Base-by-base conservation (phyloP, 2,113 vertebrate species). In the Psittacara wagleri region DNA sequence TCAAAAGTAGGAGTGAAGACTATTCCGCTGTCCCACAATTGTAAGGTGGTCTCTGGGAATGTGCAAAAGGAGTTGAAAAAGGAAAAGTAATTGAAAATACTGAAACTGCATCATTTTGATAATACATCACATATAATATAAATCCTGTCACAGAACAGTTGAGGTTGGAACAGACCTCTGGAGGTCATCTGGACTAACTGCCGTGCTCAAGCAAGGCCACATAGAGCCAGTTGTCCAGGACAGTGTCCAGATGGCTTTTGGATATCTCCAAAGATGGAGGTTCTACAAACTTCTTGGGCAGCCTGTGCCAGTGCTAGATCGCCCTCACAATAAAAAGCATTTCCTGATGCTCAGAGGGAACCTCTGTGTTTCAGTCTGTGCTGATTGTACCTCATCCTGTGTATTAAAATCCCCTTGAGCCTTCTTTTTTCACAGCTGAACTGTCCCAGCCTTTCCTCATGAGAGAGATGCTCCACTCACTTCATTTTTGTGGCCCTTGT, bases 171-270 rank as follows among this genome's bases (percentile, higher is more conserved):
- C 39, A 29, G 7, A 19, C n/a, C 18, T 69, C 31, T 59, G 11
- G 24, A 35, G 9, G 11, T 74, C 29, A 10, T 43, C 35, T 87
- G 11, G 12, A 67, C 63, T 23, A 62, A 11, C 8, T 10, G 4
- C 7, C 13, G 5, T 19, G 8, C 22, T 73, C n/a, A 48, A 35
- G 31, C 43, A 80, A 29, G 17, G 8, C n/a, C 28, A 62, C 13
- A 25, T 67, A 14, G 20, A 46, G 24, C 13, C 0, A 0, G 27
- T 59, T 85, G 27, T 24, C 35, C 14, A 17, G 46, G 37, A 57
- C 33, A 4, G 1, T 14, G 27, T 48, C 19, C 46, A 0, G 1
- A 8, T 0, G 0, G 27, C 31, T 72, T 72, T 68, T 95, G 14
- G 0, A 0, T 67, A 10, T 84, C 27, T 84, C 15, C 24, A 35